Base-by-base conservation (phyloP, 2,888 invertebrate species). In the Lissonota sp. region DNA sequence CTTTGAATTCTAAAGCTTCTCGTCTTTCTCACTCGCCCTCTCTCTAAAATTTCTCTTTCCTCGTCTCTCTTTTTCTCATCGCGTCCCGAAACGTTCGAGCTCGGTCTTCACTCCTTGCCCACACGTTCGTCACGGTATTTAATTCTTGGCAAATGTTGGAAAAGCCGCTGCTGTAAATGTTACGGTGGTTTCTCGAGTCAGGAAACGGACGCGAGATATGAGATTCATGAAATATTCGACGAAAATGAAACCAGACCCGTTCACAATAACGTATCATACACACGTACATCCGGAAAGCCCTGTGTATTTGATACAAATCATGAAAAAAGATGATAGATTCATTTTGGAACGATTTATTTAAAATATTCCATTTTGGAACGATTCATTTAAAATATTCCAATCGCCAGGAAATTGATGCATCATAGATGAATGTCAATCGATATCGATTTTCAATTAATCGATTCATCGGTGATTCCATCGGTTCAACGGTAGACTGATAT, bases 111-210 rank as follows among this genome's bases (percentile, higher is more conserved):
- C 64, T 37, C 0, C 46, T n/a, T n/a, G 46, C 6, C 26, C 12
- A 26, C 46, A 4, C 46, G 46, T n/a, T 37, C 63, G 77, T 75
- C 80, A 78, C 75, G 83, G 80, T 71, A 83, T 83, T 83, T 83
- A 83, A 83, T 83, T 83, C 83, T 83, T 78, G 83, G 80, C 83
- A 80, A 83, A 79, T 80, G 83, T 74, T 80, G 77, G 74, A 83
- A 83, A 83, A 78, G 63, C 46, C 49, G 44, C 16, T 49, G 51
- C 26, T 16, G 53, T 46, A 26, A 44, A 5, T 7, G 39, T 12
- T 60, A 16, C 26, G 26, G 51, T 42, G 67, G 39, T 70, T 79
- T 64, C 67, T 40, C 66, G 63, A 81, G 64, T 81, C 78, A 64
- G 82, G 79, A 79, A 82, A 64, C 62, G 70, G 62, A 60, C 39